These are phyloP conservation scores for Palythoa grandiflora DNA, from an alignment of 92 coral and sea anemone genomes.

Conservation along the genomic window DNA sequence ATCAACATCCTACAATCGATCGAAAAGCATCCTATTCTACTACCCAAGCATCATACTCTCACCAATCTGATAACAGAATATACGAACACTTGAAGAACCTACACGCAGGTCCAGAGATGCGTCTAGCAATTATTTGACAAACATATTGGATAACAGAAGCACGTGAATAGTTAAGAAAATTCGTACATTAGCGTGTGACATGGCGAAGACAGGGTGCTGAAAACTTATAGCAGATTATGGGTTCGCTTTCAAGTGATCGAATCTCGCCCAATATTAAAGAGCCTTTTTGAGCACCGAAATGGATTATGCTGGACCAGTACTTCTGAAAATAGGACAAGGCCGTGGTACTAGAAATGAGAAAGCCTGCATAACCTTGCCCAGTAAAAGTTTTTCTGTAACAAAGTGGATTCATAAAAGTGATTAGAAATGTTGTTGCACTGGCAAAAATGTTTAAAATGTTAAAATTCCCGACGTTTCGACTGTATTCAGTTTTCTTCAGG, in stretches of 20 bases:
- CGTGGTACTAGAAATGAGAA: conserved; percentile 65
- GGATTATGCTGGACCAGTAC: conserved; percentile 68
- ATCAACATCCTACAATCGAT: conserved; percentile 28
- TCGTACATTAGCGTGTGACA: conserved; percentile 47
- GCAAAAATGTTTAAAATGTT: no score
- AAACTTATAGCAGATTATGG: conserved; percentile 63
- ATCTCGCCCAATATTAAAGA: conserved; percentile 31
- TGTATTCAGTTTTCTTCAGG: no score
- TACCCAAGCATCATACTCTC: conserved; percentile 60
- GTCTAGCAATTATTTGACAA: conserved; percentile 59
- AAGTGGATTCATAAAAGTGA: no score
- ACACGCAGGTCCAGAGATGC: conserved; percentile 73
- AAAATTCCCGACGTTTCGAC: no score
- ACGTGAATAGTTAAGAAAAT: conserved; percentile 61
- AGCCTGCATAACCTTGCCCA: conserved; percentile 55
- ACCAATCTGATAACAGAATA: conserved; percentile 45
- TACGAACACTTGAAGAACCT: conserved; percentile 61
- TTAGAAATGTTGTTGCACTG: no score
- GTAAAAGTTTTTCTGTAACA: no score
- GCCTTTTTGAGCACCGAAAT: conserved; percentile 61
- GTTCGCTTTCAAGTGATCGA: conserved; percentile 62
- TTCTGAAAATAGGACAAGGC: conserved; percentile 56
- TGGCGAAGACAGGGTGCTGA: conserved; percentile 56
- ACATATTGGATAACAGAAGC: conserved; percentile 66
- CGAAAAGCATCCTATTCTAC: conserved; percentile 59